Evolutionary conservation across 1,140 invertebrate species (phyloP).

Genomic region (Heterodera schachtii): DNA sequence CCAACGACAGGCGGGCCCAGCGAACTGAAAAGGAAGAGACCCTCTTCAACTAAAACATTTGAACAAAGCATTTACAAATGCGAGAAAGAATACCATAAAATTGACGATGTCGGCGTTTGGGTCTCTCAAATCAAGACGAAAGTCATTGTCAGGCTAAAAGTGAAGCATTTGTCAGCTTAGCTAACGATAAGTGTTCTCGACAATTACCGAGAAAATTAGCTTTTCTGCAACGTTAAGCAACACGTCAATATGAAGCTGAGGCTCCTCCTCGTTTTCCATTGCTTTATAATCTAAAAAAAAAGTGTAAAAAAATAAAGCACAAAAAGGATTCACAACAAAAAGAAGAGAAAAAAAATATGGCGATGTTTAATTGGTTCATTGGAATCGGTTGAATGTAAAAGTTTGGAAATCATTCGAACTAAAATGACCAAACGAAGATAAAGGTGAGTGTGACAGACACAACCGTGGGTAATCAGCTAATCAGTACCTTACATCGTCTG

Average conservation of each 20-base stretch:
- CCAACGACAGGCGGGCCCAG: conserved; percentile 12
- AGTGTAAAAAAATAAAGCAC: not conserved
- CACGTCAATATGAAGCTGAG: conserved; percentile 22
- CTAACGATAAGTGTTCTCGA: not conserved
- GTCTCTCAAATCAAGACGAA: conserved; percentile 22
- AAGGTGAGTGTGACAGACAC: too few relatives aligned
- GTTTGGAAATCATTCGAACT: too few relatives aligned
- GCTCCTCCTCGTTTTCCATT: not conserved
- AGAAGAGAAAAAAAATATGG: too few relatives aligned
- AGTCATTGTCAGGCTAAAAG: conserved; percentile 27
- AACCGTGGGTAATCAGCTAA: too few relatives aligned
- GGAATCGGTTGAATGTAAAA: too few relatives aligned
- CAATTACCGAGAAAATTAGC: conserved; percentile 16
- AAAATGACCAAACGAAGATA: too few relatives aligned
- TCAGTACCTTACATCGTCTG: too few relatives aligned
- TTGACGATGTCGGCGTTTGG: conserved; percentile 25
- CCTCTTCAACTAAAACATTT: not conserved
- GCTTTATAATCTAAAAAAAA: not conserved
- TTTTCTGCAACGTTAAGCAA: conserved; percentile 28
- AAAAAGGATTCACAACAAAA: conserved; percentile 6
- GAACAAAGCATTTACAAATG: not conserved
- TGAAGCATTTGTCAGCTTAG: not conserved
- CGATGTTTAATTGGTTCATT: too few relatives aligned
- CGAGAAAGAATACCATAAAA: conserved; percentile 10
- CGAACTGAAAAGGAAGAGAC: conserved; percentile 7